Conservation (phyloP, 2,888 invertebrate genomes). For the Pyrochroa serraticornis region DNA sequence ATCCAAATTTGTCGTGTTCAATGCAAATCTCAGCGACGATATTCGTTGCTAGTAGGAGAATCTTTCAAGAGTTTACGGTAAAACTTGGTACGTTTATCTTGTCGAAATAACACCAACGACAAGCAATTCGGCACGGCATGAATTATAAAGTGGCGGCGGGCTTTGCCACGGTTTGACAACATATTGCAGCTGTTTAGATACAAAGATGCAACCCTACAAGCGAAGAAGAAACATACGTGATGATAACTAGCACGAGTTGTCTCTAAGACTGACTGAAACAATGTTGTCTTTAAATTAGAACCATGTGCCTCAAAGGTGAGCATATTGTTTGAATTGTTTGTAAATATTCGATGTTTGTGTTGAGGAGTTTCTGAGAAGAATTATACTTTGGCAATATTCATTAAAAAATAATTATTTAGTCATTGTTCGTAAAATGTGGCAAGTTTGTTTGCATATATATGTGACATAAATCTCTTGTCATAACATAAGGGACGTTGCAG, state of each 20-base stretch:
- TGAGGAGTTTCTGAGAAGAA: too few species aligned
- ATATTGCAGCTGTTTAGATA: background rate
- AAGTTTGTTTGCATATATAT: background rate
- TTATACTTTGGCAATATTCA: too few species aligned
- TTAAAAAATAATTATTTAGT: too few species aligned
- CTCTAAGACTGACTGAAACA: too few species aligned
- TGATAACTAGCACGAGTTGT: too few species aligned
- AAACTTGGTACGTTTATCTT: constrained; percentile 23
- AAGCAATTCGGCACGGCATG: constrained; percentile 5
- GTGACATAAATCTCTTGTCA: constrained; percentile 5
- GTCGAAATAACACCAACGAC: background rate
- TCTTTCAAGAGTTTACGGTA: background rate
- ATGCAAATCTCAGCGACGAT: background rate
- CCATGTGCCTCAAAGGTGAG: too few species aligned
- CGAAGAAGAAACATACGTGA: too few species aligned
- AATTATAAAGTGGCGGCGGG: background rate
- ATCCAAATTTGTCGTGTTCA: background rate
- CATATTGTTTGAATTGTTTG: too few species aligned
- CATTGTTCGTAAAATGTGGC: too few species aligned
- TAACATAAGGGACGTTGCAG: constrained; percentile 5
- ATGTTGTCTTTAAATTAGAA: too few species aligned
- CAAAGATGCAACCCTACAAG: too few species aligned
- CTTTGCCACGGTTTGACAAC: background rate
- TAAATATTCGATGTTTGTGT: too few species aligned
- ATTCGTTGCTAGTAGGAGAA: constrained; percentile 4